A percentile compares a stretch with the other conserved stretches of the same genome.
phyloP scores from a whole-genome alignment of 1,140 invertebrate species.

The Cyclina sinensis region DNA sequence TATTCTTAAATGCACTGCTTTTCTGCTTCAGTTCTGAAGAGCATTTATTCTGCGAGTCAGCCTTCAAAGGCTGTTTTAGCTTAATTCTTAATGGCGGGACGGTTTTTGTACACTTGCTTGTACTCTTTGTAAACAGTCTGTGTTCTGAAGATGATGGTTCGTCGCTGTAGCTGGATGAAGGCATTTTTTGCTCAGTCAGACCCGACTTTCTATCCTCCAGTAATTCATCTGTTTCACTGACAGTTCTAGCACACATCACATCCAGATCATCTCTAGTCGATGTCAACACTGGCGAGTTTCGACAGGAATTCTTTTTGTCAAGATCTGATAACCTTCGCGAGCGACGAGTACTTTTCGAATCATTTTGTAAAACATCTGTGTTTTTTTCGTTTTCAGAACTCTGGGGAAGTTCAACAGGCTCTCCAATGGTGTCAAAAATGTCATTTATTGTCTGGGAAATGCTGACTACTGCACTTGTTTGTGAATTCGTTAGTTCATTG shows the following conservation, averaged over 20 bases:
- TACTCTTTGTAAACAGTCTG: background rate
- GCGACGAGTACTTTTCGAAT: background rate
- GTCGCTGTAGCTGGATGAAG: background rate
- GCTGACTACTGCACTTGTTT: background rate
- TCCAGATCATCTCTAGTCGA: background rate
- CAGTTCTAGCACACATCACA: background rate
- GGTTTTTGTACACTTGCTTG: background rate
- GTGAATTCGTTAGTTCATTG: background rate
- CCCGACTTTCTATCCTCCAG: background rate
- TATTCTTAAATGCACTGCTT: background rate
- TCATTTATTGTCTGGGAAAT: slow-evolving; percentile 21
- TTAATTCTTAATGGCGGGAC: slow-evolving; percentile 53
- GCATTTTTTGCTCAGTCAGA: background rate
- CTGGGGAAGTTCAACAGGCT: background rate
- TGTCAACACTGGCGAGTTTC: background rate
- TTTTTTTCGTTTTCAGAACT: background rate
- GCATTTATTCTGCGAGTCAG: background rate
- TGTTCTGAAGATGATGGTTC: background rate
- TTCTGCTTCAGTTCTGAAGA: background rate
- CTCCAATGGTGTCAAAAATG: background rate
- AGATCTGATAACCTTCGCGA: slow-evolving; percentile 9
- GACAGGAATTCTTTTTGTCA: slow-evolving; percentile 5
- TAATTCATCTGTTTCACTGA: background rate
- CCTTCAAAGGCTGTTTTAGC: background rate
- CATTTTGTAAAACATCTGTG: background rate